Evolutionary conservation across 2,888 invertebrate genomes (phyloP), one percentile per base, ranked within the genome.

Genomic region (Orthosia incerta): DNA sequence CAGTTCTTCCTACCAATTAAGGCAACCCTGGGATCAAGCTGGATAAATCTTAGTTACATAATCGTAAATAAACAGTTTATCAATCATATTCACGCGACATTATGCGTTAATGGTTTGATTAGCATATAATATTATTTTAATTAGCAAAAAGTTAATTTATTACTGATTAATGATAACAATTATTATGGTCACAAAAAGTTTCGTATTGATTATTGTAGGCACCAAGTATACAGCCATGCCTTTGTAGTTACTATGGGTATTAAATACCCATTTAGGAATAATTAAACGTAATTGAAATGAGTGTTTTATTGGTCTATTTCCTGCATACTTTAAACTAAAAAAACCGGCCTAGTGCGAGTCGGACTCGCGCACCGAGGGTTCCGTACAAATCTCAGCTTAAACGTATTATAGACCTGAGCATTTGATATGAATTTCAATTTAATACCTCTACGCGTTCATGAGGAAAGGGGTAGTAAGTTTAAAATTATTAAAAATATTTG

Each of bases 71-170:
- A 80, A 79, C 66, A 82, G 65, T 86, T 82, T 82, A 87, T 87
- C 86, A 76, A 88, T 88, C 89, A 89, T 72, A 88, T 88, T 88
- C 84, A 83, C 86, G 82, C 87, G 77, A 53, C 80, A 73, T 79
- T 81, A 64, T 82, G 61, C 83, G 69, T 80, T 89, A 88, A 87
- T 86, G 59, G 68, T 70, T 82, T 77, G 59, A 88, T 90, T 89
- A 85, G 87, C 85, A 89, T 88, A 83, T 74, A 65, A 61, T 82
- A 73, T 55, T 80, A 78, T 78, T 83, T 72, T 80, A 63, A 79
- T 72, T 53, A 83, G 79, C 76, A 87, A 87, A 86, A 85, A 81
- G 62, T 68, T 76, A 76, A 76, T 85, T 70, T 76, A 67, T 83
- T 76, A 67, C 75, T 84, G 84, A 86, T 83, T 69, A 74, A 62